Conservation (phyloP, 2,797 vertebrate species). For the Mus spretus region DNA sequence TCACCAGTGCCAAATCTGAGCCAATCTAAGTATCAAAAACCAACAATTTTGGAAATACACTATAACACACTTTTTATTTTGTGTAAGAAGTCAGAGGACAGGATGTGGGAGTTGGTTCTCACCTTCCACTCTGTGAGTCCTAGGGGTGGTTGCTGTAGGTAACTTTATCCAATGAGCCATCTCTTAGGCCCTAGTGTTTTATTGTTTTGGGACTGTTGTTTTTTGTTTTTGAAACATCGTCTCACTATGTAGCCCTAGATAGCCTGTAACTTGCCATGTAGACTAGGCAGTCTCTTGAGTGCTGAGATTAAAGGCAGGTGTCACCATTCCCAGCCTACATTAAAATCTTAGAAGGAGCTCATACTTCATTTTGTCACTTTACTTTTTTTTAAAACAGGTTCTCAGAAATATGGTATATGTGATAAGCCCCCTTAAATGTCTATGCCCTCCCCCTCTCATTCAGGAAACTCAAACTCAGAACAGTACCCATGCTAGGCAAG, state of each 20-base stretch:
- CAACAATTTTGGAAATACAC: conserved; percentile 27
- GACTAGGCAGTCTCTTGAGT: background rate
- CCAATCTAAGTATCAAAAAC: conserved; percentile 20
- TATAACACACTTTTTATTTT: background rate
- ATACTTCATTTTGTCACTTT: background rate
- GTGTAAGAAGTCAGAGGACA: background rate
- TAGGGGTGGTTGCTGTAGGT: background rate
- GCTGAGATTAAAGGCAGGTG: background rate
- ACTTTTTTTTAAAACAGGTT: background rate
- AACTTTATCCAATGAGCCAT: background rate
- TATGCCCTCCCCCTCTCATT: background rate
- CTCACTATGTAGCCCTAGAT: background rate
- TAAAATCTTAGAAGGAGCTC: conserved; percentile 10
- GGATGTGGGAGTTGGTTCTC: background rate
- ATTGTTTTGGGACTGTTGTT: background rate
- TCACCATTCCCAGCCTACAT: background rate
- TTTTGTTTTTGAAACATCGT: background rate
- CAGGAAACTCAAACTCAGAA: background rate
- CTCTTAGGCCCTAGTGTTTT: background rate
- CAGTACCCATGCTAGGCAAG: background rate
- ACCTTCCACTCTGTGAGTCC: background rate
- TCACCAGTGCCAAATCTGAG: background rate
- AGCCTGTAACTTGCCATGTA: background rate
- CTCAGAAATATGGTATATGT: background rate
- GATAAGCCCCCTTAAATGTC: background rate